A percentile compares a stretch with the other conserved stretches of the same genome.
These are phyloP conservation scores for Lagenorhynchus albirostris DNA, from an alignment of 2,113 vertebrate species.

Conservation along the genomic window DNA sequence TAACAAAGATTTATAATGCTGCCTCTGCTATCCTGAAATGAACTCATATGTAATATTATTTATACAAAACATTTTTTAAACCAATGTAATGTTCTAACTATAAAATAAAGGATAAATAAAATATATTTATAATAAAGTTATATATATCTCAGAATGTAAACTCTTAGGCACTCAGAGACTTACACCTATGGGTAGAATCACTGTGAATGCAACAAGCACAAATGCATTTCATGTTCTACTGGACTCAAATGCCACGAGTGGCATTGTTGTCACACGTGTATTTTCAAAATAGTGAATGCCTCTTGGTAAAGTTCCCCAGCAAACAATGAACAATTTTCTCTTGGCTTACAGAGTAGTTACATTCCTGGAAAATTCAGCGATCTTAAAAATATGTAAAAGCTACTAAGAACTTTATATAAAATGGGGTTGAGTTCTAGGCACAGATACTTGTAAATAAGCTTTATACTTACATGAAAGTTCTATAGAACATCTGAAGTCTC, in stretches of 20 bases:
- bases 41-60: conserved; percentile 23
- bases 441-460: not conserved
- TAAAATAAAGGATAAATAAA: conserved; percentile 36
- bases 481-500: not conserved
- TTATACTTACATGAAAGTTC: not conserved
- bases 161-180: not conserved
- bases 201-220: not conserved
- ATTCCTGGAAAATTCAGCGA: not conserved
- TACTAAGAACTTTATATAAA: not conserved
- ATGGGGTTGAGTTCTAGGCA: not conserved
- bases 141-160: not conserved
- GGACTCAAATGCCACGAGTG: not conserved
- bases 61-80: not conserved
- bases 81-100: not conserved
- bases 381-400: conserved; percentile 12
- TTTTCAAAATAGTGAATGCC: not conserved
- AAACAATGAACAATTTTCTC: not conserved
- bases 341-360: not conserved
- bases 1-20: not conserved
- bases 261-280: not conserved
- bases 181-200: not conserved
- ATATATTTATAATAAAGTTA: not conserved
- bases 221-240: not conserved
- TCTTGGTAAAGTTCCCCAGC: not conserved
- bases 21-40: not conserved